Conservation (phyloP, 2,113 vertebrate genomes). For the Apaloderma vittatum region DNA sequence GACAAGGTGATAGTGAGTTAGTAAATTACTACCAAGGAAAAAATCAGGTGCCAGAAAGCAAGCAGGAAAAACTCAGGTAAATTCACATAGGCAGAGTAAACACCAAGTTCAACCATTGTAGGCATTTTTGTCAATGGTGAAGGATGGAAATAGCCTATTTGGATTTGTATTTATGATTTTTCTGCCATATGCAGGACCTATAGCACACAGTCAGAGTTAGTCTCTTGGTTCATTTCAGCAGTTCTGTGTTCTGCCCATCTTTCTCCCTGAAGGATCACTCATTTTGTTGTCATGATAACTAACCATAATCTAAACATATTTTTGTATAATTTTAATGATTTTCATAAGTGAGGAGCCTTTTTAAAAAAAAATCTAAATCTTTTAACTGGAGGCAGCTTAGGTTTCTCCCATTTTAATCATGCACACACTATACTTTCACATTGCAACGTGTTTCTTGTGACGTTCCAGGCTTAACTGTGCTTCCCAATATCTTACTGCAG, state of each 20-base stretch:
- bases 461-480: fast-evolving
- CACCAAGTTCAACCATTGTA: neutral
- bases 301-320: neutral
- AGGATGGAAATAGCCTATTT: neutral
- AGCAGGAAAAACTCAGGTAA: slow-evolving; percentile 50
- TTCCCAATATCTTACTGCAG: neutral
- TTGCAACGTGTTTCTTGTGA: neutral
- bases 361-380: neutral
- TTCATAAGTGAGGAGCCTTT: neutral
- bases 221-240: neutral
- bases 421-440: neutral
- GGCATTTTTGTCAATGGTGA: neutral
- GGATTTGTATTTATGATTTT: neutral
- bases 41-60: slow-evolving; percentile 32
- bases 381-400: neutral
- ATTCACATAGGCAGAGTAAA: slow-evolving; percentile 10
- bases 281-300: neutral
- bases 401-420: neutral
- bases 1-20: slow-evolving; percentile 53
- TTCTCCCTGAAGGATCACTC: neutral
- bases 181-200: neutral
- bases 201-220: neutral
- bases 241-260: neutral
- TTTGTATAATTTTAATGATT: neutral
- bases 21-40: slow-evolving; percentile 32